Base-by-base conservation (phyloP, 2,113 vertebrate genomes). In the Anthoscopus minutus region DNA sequence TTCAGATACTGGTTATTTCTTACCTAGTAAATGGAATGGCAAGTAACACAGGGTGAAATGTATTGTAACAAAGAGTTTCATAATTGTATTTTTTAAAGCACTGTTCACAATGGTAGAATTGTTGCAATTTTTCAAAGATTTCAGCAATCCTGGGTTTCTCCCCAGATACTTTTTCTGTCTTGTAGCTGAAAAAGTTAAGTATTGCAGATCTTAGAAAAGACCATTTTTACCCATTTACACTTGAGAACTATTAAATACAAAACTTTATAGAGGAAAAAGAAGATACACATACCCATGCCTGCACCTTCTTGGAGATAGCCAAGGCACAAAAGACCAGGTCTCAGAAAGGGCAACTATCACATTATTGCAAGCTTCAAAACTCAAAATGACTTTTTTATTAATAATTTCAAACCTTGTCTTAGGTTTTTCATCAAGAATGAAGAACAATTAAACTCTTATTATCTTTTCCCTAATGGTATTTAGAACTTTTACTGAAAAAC, bases 301-400 rank as follows among this genome's bases (percentile, higher is more conserved):
- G 5, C 45, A 91, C 92, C 78, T 95, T 84, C 88, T 58, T 88
- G 92, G 90, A 96, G 70, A 92, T 15, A 66, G 28, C 13, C 51
- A 88, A 53, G 47, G 42, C 51, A 95, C 53, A 95, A 93, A 27
- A 54, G 85, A 57, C n/a, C 38, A 64, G 80, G 91, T 61, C 66
- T 93, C 72, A 70, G 56, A 88, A 93, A 93, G 82, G 89, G 54
- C 70, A 96, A 9, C 76, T 73, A 83, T 47, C 79, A 65, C 19
- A 42, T 48, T 84, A 92, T 8, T 80, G 47, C 16, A 86, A 69
- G 42, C 37, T 89, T 94, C 66, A 77, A 82, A 92, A 50, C 40
- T 40, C 62, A 88, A 74, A 87, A 66, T 60, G 3, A 47, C 20
- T 56, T 66, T 19, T 51, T 57, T 35, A 45, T 53, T 61, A 89